Evolutionary conservation across 2,113 vertebrate species (phyloP), one percentile per base, ranked within the genome.

Genomic region (Agapornis roseicollis): DNA sequence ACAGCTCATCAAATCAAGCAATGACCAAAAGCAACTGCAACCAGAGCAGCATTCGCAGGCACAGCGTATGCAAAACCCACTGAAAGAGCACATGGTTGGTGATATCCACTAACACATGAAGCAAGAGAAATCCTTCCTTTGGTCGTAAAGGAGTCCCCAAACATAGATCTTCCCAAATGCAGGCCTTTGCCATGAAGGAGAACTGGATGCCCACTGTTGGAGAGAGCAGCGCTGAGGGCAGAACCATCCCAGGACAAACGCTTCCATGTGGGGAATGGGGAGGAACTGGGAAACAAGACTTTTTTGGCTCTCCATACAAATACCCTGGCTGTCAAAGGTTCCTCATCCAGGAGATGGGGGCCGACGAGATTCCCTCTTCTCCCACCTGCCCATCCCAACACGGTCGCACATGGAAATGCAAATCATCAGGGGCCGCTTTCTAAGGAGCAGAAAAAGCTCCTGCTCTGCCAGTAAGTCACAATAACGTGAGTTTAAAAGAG

Each of bases 1-100:
- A 60, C 39, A 17, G 3, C 37, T 31, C n/a, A 4, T 27, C 2
- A 31, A 4, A 3, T 16, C 37, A 2, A 39, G 44, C 55, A 10
- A 33, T 0, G 17, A 7, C 47, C 73, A 71, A 4, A 76, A 25
- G 35, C 1, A 20, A 37, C n/a, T 6, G 28, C 31, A 42, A 28
- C 7, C 14, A 16, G 49, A 46, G 17, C 9, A 31, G n/a, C 31
- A 7, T 0, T 0, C 29, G 50, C 31, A 47, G 19, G 29, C 47
- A 5, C 5, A n/a, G 22, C 0, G 7, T 1, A 1, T 1, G 25
- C 46, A 9, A 50, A 19, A 0, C 3, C 24, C 17, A 2, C 7
- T 4, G 9, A 42, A n/a, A 0, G 13, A 56, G 46, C 60, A 13
- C 0, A 0, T 0, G 9, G 7, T 10, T 16, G 23, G 5, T 55